Base-by-base conservation (phyloP, 2,888 invertebrate species). In the Eristalinus aeneus region DNA sequence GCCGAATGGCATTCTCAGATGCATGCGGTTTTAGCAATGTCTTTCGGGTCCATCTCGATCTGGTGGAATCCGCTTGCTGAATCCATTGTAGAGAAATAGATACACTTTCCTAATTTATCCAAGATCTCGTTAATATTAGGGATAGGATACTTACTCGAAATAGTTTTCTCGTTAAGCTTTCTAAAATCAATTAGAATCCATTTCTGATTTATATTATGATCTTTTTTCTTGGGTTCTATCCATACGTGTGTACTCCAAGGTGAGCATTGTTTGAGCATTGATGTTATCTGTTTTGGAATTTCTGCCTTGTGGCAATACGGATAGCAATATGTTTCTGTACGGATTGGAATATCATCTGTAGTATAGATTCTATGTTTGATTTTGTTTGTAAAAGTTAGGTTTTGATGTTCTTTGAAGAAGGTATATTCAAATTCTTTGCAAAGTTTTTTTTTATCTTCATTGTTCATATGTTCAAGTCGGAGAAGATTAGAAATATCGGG, bases 51-150 rank as follows among this genome's bases (percentile, higher is more conserved):
- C 61, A 76, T 76, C 34, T 89, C 89, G 2, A 91, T 90, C 75
- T 91, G 90, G 64, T 90, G 89, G 68, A 90, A 91, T 0, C 90
- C 91, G 34, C 86, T 88, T 0, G 90, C 89, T 4, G 90, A 68
- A 74, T 91, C 90, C 6, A 91, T 63, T 0, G 88, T 89, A 0
- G 89, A 88, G 72, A 91, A 91, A 68, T 89, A 90, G 31, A 88
- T 65, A 58, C 89, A 88, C 67, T 88, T 83, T 0, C 90, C 90
- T 39, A 90, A 61, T 75, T 90, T 89, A 60, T 91, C 90, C 23
- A 91, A 73, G 3, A 91, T 88, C 20, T 91, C 90, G 1, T 88
- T 82, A 11, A 91, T 90, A 54, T 90, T 89, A 0, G 89, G 89
- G 11, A 89, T 10, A 6, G 88, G 89, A 36, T 88, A 88, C 27